These are phyloP conservation scores for Erpetoichthys calabaricus DNA, from an alignment of 2,797 vertebrate genomes.

Conservation along the genomic window DNA sequence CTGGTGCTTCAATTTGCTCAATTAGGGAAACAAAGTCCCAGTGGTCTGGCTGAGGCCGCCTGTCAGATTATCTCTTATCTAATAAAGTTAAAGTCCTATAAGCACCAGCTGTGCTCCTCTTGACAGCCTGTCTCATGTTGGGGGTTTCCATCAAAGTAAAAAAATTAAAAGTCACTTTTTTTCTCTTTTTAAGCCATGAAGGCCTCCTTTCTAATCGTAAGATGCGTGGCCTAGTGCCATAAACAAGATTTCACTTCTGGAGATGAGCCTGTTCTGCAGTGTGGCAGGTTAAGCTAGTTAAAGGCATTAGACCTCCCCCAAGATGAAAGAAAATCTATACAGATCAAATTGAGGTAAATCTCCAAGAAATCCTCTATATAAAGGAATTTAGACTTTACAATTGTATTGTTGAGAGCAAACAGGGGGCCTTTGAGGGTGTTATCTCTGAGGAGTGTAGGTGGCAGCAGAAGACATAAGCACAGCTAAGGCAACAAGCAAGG, in stretches of 20 bases:
- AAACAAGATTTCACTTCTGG: constrained; percentile 35
- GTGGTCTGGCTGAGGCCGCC: neutral
- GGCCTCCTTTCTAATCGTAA: constrained; percentile 29
- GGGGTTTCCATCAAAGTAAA: constrained; percentile 13
- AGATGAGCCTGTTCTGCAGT: constrained; percentile 38
- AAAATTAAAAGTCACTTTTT: constrained; percentile 6
- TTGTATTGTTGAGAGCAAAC: constrained; percentile 62
- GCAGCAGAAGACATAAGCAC: constrained; percentile 31
- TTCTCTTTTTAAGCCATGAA: constrained; percentile 19
- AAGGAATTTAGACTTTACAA: constrained; percentile 59
- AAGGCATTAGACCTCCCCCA: constrained; percentile 73
- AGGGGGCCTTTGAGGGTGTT: constrained; percentile 45
- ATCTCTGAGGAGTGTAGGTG: neutral
- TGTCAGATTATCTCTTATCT: neutral
- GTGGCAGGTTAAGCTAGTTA: constrained; percentile 67
- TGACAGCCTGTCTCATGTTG: constrained; percentile 5
- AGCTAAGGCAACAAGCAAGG: constrained; percentile 29
- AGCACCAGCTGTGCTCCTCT: neutral
- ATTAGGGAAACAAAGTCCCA: too few species aligned
- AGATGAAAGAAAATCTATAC: constrained; percentile 66
- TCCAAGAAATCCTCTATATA: constrained; percentile 66
- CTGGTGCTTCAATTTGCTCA: too few species aligned
- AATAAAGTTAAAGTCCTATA: neutral
- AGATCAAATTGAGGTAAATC: constrained; percentile 72
- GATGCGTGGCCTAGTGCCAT: constrained; percentile 37